Evolutionary conservation across 2,888 invertebrate genomes (phyloP), one percentile per base, ranked within the genome.

Genomic region (Girardia tigrina): DNA sequence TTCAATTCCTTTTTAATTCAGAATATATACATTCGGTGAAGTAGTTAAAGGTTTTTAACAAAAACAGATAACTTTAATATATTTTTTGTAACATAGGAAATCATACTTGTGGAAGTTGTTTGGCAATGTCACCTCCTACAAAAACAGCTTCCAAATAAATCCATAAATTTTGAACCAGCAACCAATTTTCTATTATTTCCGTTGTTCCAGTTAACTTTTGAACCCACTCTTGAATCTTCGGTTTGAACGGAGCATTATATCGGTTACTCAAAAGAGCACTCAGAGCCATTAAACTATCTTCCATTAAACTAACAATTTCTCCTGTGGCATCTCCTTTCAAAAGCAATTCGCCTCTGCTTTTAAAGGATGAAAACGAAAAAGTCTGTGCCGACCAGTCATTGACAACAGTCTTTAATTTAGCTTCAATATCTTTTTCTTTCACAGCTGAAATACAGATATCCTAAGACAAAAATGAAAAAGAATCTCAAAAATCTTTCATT

Each of bases 161-260:
- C 95, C 95, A 95, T 90, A 95, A 90, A 83, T 95, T 95, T 85
- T 95, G 95, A 0, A 95, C 95, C 1, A 94, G 86, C n/a, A 95
- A 86, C 95, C 95, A 95, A 77, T 94, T 88, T 84, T 95, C 95
- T 77, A 95, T 87, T 80, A 95, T 93, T 85, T 95, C 95, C 83
- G 94, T 94, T 0, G 94, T 94, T 80, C 92, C 94, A 42, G 94
- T 92, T 73, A 95, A 86, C 84, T 95, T 94, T 78, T 89, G 89
- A 0, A 94, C 89, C 95, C 94, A 95, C 82, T 93, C 93, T 81
- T 93, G 93, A 79, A 95, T 95, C 85, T 93, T 93, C 81, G 93
- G 94, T 79, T 92, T 89, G 84, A 95, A 95, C 23, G 94, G 95
- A 0, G 94, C 94, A 83, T 95, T 95, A 84, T 95, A 95, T 88